Evolutionary conservation across 2,797 vertebrate species (phyloP).

Genomic region (Alexandromys oeconomus): DNA sequence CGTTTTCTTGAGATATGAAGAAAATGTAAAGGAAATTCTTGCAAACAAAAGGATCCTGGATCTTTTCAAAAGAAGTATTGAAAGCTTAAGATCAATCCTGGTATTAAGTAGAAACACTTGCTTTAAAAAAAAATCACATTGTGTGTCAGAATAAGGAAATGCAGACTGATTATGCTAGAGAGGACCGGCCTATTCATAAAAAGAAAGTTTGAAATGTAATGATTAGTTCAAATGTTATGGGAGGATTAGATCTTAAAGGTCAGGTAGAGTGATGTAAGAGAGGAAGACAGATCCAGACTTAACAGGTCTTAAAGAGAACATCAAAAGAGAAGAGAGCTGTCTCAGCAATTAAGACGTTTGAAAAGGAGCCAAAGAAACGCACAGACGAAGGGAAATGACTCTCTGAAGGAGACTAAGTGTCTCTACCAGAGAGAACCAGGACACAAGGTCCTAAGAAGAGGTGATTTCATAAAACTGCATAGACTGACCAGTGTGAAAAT

Average conservation of each 20-base stretch:
- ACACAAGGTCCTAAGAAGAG: neutral
- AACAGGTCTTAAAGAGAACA: neutral
- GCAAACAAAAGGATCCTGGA: neutral
- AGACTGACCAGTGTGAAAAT: fast-evolving
- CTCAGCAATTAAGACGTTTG: neutral
- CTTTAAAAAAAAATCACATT: neutral
- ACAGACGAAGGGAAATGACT: neutral
- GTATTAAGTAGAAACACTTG: neutral
- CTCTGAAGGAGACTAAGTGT: neutral
- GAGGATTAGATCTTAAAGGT: neutral
- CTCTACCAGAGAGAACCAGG: neutral
- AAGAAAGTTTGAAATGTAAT: constrained; percentile 20
- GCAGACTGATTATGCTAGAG: neutral
- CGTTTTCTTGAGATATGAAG: constrained; percentile 7
- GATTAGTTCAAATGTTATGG: neutral
- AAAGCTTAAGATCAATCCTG: constrained; percentile 49
- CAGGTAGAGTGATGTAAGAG: neutral
- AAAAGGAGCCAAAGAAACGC: neutral
- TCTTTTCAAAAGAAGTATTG: neutral
- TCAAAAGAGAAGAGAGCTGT: neutral
- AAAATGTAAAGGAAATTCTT: constrained; percentile 42
- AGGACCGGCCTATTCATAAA: neutral
- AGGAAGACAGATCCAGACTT: neutral
- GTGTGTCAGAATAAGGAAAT: neutral
- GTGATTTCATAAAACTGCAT: neutral